phyloP scores from a whole-genome alignment of 2,888 invertebrate genomes.

The Myopa tessellatipennis region DNA sequence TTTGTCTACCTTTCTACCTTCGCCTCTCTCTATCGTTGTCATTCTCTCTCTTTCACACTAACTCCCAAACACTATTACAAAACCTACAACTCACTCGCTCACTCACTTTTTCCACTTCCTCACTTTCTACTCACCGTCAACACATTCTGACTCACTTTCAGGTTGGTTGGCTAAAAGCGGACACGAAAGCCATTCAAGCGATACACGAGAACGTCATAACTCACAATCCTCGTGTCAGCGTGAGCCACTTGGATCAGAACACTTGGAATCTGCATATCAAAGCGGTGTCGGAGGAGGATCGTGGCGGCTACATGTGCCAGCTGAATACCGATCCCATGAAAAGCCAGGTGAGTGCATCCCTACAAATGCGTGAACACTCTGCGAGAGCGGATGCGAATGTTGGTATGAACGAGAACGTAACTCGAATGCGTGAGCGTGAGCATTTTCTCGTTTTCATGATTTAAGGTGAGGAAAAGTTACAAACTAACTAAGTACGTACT shows the following conservation, averaged over 20 bases:
- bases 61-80: conserved; percentile 23
- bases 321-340: conserved; percentile 96
- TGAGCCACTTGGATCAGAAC: conserved; percentile 85
- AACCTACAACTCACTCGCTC: conserved; percentile 24
- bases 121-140: conserved; percentile 33
- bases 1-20: conserved; percentile 23
- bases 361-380: neutral
- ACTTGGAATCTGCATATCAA: conserved; percentile 93
- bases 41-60: conserved; percentile 26
- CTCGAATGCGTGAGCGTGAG: neutral
- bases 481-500: no score
- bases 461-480: no score
- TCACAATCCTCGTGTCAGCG: conserved; percentile 87
- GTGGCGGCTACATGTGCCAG: conserved; percentile 93
- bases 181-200: conserved; percentile 92
- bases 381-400: no score
- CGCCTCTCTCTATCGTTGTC: neutral
- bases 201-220: conserved; percentile 93
- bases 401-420: no score
- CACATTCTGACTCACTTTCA: conserved; percentile 62
- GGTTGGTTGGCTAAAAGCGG: conserved; percentile 95
- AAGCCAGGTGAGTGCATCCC: conserved; percentile 78
- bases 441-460: no score
- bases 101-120: conserved; percentile 27
- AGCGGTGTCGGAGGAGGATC: conserved; percentile 87